Evolutionary conservation across 2,797 vertebrate species (phyloP).

Genomic region (Microchirus variegatus): DNA sequence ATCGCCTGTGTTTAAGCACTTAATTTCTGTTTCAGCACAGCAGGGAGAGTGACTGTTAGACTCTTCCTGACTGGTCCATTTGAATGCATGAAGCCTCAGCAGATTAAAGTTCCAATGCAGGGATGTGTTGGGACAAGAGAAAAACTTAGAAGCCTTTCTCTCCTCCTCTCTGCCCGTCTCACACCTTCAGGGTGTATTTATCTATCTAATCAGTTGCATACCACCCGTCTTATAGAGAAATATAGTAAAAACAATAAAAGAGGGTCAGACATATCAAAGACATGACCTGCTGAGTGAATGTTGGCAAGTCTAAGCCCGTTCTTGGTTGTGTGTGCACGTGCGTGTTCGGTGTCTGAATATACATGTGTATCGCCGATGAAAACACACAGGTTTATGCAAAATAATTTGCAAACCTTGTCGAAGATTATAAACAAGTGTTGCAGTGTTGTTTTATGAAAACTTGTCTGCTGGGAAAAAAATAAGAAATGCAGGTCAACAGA

Average conservation of each 20-base stretch:
- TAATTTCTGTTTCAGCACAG: conserved; percentile 61
- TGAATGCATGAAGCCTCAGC: conserved; percentile 68
- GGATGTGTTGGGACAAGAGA: conserved; percentile 76
- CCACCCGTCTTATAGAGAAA: conserved; percentile 74
- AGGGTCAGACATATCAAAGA: conserved; percentile 80
- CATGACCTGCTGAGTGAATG: conserved; percentile 70
- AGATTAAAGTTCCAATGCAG: conserved; percentile 65
- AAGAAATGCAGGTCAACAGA: conserved; percentile 48
- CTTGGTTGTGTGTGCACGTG: conserved; percentile 19
- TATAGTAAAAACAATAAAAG: conserved; percentile 78
- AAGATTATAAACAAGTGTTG: conserved; percentile 1
- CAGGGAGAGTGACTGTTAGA: conserved; percentile 55
- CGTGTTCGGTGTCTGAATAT: conserved; percentile 30
- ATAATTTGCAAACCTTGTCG: conserved; percentile 36
- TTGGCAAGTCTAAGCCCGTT: conserved; percentile 55
- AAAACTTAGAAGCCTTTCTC: conserved; percentile 57
- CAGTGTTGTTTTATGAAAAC: conserved; percentile 28
- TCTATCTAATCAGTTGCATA: conserved; percentile 80
- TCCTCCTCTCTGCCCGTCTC: conserved; percentile 45
- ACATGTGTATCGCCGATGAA: conserved; percentile 40
- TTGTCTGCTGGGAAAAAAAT: neutral
- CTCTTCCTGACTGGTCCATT: conserved; percentile 64
- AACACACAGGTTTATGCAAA: conserved; percentile 59
- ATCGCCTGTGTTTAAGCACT: conserved; percentile 50
- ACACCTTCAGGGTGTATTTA: conserved; percentile 72